Evolutionary conservation across 2,888 invertebrate genomes (phyloP).

Genomic region (Macrophya alboannulata): DNA sequence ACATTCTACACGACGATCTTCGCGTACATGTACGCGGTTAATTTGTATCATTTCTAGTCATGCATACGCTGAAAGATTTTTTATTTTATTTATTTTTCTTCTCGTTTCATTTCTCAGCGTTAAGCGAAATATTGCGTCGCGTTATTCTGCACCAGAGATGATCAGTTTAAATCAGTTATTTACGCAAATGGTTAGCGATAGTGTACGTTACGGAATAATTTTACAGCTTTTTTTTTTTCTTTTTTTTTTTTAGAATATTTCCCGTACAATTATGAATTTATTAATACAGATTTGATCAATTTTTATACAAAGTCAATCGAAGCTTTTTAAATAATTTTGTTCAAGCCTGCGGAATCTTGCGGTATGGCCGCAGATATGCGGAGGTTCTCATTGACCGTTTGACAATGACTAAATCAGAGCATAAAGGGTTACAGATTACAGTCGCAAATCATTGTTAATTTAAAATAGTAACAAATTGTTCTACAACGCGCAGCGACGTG

Average conservation of each 20-base stretch:
- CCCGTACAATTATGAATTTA: neutral
- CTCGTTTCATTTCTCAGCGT: neutral
- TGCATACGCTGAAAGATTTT: neutral
- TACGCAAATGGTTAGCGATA: neutral
- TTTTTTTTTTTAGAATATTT: too few species aligned
- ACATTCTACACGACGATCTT: neutral
- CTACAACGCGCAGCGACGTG: constrained; percentile 6
- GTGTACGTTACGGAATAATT: neutral
- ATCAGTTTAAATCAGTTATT: neutral
- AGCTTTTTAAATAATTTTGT: neutral
- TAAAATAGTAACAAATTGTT: constrained; percentile 43
- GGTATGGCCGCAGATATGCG: neutral
- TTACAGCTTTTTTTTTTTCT: neutral
- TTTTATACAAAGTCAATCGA: neutral
- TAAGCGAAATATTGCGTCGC: neutral
- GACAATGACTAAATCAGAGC: neutral
- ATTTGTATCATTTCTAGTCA: neutral
- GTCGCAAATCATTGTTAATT: constrained; percentile 41
- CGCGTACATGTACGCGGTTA: neutral
- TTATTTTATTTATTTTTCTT: too few species aligned
- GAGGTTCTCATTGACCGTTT: neutral
- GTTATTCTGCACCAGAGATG: neutral
- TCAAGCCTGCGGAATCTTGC: neutral
- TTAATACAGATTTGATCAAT: neutral
- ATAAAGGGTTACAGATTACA: constrained; percentile 15